Percentiles rank a stretch among this genome's conserved stretches.
Conservation (phyloP, 2,888 invertebrate species). For the Netelia inedita region DNA sequence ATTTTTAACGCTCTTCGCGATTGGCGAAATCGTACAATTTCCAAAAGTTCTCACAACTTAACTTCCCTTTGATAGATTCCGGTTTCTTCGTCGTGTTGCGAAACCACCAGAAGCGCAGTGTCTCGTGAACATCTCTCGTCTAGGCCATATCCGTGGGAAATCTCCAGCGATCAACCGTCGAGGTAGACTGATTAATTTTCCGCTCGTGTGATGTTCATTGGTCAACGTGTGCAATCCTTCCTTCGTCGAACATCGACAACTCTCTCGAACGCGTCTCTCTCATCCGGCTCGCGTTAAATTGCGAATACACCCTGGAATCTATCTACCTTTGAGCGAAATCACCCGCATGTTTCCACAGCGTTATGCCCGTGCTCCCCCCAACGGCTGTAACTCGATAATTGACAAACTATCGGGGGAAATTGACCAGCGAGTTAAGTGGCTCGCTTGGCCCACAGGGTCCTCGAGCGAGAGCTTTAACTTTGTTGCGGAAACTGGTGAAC, state of each 20-base stretch:
- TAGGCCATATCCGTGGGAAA: too few relatives aligned
- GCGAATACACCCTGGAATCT: neutral
- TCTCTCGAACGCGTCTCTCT: neutral
- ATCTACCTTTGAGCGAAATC: neutral
- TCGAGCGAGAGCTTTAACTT: constrained; percentile 39
- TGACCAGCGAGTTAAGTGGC: constrained; percentile 43
- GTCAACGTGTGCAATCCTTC: too few relatives aligned
- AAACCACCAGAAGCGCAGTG: neutral
- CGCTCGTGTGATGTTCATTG: too few relatives aligned
- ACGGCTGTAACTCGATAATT: constrained; percentile 22
- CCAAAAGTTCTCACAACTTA: too few relatives aligned
- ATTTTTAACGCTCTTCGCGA: too few relatives aligned
- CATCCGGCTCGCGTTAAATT: neutral
- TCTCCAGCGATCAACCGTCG: too few relatives aligned
- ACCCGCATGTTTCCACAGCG: neutral
- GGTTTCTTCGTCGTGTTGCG: too few relatives aligned
- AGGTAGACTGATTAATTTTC: too few relatives aligned
- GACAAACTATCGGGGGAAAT: constrained; percentile 36
- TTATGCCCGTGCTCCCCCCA: neutral
- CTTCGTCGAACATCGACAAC: neutral
- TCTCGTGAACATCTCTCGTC: neutral
- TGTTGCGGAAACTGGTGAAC: constrained; percentile 43
- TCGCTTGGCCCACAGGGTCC: constrained; percentile 16
- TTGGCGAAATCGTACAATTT: too few relatives aligned
- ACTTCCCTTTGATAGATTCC: too few relatives aligned